Evolutionary conservation across 2,113 vertebrate species (phyloP), one percentile per base, ranked within the genome.

Genomic region (Taurulus bubalis): DNA sequence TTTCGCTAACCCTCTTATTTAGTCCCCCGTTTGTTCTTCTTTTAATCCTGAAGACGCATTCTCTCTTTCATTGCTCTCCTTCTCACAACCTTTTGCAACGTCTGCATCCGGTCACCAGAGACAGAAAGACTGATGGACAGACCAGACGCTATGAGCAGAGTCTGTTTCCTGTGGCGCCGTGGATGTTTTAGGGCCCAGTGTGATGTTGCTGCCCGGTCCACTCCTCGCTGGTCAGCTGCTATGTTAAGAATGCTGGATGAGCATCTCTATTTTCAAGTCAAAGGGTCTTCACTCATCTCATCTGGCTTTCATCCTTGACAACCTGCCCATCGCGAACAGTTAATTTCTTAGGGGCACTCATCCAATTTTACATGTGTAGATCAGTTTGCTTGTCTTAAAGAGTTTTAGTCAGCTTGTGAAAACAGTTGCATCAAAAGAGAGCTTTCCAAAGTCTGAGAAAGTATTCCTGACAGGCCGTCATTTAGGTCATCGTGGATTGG

Each of bases 1-100:
- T 81, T 51, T 78, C 45, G 7, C 47, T 75, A 71, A 79, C 55
- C 78, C 74, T 80, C 75, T 83, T 65, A 86, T 90, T 88, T 88
- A 2, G 4, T 72, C 36, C 55, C 36, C 49, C 8, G n/a, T 73
- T 70, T 8, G 0, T 58, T 53, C 22, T 38, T 26, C 28, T 58
- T 78, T 71, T 66, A 71, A 65, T 77, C 32, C 18, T 32, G 20
- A 70, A 63, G 62, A 72, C 72, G 58, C 63, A 77, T 67, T 30
- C 36, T 55, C 70, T 18, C 49, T 75, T 66, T 84, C 72, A 53
- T 38, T 84, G 42, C 60, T 53, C 69, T 75, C 53, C 32, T 71
- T 75, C 49, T 74, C 72, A 75, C 69, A 71, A 36, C 67, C 36
- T 24, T 70, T 81, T 77, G 70, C 22, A 40, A 40, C 45, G 63